A percentile compares a stretch with the other conserved stretches of the same genome.
These are phyloP conservation scores for Accipiter virgatus DNA, from an alignment of 2,113 vertebrate genomes.

Conservation along the genomic window DNA sequence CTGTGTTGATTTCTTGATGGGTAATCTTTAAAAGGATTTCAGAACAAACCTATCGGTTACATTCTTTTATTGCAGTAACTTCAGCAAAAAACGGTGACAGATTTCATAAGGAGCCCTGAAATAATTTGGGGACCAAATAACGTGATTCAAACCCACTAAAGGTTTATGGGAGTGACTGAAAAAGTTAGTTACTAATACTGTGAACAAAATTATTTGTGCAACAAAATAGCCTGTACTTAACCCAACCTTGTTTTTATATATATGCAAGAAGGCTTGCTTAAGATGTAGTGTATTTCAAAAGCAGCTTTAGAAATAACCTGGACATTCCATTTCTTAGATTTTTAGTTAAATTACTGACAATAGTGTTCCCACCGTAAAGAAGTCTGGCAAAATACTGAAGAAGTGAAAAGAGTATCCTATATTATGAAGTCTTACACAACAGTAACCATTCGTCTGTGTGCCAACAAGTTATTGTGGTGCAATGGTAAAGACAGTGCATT, in stretches of 20 bases:
- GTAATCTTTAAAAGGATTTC: not conserved
- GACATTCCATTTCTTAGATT: not conserved
- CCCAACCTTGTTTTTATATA: not conserved
- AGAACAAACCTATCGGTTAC: not conserved
- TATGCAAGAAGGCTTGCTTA: not conserved
- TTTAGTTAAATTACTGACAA: not conserved
- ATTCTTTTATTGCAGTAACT: not conserved
- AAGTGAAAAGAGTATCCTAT: not conserved
- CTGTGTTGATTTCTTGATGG: not conserved
- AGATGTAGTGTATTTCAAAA: not conserved
- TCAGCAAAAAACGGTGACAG: not conserved
- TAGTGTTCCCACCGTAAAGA: not conserved
- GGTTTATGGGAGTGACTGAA: not conserved
- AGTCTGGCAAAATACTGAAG: not conserved
- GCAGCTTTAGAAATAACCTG: not conserved
- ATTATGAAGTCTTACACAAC: not conserved
- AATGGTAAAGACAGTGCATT: not conserved
- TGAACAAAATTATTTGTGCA: not conserved
- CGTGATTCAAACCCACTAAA: rapidly evolving
- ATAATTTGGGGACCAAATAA: not conserved
- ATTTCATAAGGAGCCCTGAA: not conserved
- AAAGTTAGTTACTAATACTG: not conserved
- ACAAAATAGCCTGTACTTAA: not conserved
- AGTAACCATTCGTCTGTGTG: not conserved
- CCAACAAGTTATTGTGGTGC: not conserved